Base-by-base conservation (phyloP, 2,888 invertebrate species). In the Teleiodes luculella region DNA sequence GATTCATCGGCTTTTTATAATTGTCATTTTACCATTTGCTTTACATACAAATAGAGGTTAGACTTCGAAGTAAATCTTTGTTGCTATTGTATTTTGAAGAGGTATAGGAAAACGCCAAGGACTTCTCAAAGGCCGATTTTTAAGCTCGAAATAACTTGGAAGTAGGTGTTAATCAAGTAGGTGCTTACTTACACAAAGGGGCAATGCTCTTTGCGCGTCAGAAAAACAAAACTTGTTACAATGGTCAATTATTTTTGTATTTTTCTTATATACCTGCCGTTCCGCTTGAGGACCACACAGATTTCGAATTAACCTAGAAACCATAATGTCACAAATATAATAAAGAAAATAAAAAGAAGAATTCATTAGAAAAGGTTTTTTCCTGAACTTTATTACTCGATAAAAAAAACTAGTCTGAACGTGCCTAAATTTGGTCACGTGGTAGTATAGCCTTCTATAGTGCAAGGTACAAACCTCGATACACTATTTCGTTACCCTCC, bases 181-280 rank as follows among this genome's bases (percentile, higher is more conserved):
- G 24, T 24, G 24, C 3, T 3, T 24, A 6, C 24, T 24, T 24
- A 24, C 24, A 35, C 10, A 35, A 41, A 41, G 8, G 46, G 5
- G 46, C 46, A 31, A 14, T 46, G 14, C 13, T 28, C 46, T 28
- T 28, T 31, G 31, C 31, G 13, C 39, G 24, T 20, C 43, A 43
- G 43, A 13, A 45, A 45, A 28, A 28, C 24, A 31, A 47, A 47
- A 31, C 16, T 18, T 11, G 20, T 18, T 11, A 47, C 46, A 31
- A 47, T 31, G 46, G 46, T 16, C 46, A 47, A 31, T 47, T 47
- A 47, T 47, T 47, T 47, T 47, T 16, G 46, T 30, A 47, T 47
- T 47, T 47, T 30, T 14, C 46, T 16, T n/a, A 28, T 13, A 45
- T 13, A 16, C 18, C 10, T 20, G 11, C 39, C 16, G 18, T 10